Percentiles rank a stretch among this genome's conserved stretches.
These are phyloP conservation scores for Heliconius hewitsoni DNA, from an alignment of 1,140 invertebrate genomes.

Conservation along the genomic window DNA sequence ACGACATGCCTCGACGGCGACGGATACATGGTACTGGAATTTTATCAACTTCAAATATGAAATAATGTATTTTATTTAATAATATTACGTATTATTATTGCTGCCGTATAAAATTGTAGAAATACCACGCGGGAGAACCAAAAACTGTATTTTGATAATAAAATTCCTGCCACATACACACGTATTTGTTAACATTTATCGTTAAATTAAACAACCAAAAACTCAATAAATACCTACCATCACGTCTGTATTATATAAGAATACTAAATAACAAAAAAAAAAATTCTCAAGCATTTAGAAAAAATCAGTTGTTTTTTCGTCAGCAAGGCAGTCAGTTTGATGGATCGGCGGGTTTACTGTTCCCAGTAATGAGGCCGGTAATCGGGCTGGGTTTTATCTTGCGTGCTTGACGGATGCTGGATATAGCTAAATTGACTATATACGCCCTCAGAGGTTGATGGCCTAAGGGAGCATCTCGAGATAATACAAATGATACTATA, in stretches of 20 bases:
- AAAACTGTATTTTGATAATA: too few species aligned
- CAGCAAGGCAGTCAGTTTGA: conserved; percentile 49
- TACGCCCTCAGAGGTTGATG: conserved; percentile 26
- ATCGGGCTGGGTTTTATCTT: conserved; percentile 50
- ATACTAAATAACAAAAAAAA: not conserved
- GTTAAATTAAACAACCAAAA: not conserved
- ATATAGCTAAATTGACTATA: conserved; percentile 37
- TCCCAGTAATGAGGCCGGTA: conserved; percentile 52
- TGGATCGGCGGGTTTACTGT: conserved; percentile 57
- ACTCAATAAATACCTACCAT: not conserved
- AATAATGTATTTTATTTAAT: too few species aligned
- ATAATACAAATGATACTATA: conserved; percentile 9
- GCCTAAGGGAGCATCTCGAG: conserved; percentile 20
- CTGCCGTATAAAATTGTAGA: too few species aligned
- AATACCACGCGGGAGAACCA: too few species aligned
- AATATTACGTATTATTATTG: too few species aligned
- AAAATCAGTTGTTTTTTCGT: conserved; percentile 44
- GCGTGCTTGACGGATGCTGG: conserved; percentile 52
- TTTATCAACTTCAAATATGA: too few species aligned
- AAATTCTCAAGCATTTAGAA: not conserved
- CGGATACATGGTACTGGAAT: too few species aligned
- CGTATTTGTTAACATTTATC: too few species aligned
- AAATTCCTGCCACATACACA: too few species aligned
- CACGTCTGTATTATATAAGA: too few species aligned
- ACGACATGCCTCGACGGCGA: too few species aligned